Base-by-base conservation (phyloP, 2,888 invertebrate species). In the Sesamia inferens region DNA sequence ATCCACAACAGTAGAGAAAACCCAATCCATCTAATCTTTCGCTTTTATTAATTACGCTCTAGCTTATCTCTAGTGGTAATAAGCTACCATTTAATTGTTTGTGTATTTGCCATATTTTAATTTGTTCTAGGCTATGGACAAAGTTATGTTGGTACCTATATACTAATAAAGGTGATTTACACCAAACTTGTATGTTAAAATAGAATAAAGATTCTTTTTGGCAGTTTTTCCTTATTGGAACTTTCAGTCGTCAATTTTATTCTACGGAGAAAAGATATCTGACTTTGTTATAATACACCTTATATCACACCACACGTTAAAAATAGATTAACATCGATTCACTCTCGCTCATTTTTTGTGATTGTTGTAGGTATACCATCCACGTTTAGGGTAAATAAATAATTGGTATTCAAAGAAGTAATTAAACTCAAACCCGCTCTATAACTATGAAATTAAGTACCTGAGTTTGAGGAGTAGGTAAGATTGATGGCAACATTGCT, bases 21-120 rank as follows among this genome's bases (percentile, higher is more conserved):
- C 10, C 19, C 39, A n/a, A 47, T 68, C 14, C 67, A 74, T 61
- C 54, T 68, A 68, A 76, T 76, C 77, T 47, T 6, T n/a, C 24
- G 6, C 5, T 47, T 39, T 48, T 47, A 48, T 13, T 5, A 58
- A 14, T 24, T 14, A 57, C 1, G 31, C 14, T 24, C 10, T 10
- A 24, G 4, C 24, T 42, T 3, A 64, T 14, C 11, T 7, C 64
- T 61, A 42, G 14, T 13, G 13, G 16, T 31, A 13, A 3, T 24
- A n/a, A 67, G 8, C 24, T 44, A 61, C 19, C 19, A 16, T 19
- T 6, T 47, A n/a, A 31, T n/a, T 14, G 16, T 4, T n/a, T 6
- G 4, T 31, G 16, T n/a, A n/a, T n/a, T n/a, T n/a, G 13, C 7
- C 10, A 8, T 31, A 31, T 14, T 42, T 62, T 16, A 31, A 31